A percentile compares a stretch with the other conserved stretches of the same genome.
Evolutionary conservation across 2,888 invertebrate species (phyloP).

Genomic region (Sinodicranocentrus sp.): DNA sequence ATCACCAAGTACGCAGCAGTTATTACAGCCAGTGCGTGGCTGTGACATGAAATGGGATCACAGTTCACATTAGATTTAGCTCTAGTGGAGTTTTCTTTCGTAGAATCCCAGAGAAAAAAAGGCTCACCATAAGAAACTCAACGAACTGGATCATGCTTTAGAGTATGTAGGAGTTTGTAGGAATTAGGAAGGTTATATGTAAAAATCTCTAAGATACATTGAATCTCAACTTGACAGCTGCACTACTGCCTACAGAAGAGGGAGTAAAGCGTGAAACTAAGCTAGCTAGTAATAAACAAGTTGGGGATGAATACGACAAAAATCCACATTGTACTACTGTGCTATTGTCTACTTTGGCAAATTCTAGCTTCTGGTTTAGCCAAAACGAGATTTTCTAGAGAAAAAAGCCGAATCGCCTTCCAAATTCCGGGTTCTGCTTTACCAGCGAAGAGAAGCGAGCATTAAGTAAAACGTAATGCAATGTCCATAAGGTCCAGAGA

Average conservation of each 20-base stretch:
- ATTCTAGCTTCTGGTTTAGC: too few relatives aligned
- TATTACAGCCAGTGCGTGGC: conserved; percentile 35
- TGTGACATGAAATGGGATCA: conserved; percentile 55
- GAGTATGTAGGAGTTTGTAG: not conserved
- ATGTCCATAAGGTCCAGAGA: conserved; percentile 42
- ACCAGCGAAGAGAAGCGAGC: not conserved
- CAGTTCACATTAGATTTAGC: conserved; percentile 53
- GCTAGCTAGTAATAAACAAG: conserved; percentile 35
- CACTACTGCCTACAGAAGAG: not conserved
- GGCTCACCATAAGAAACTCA: conserved; percentile 17
- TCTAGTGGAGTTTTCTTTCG: not conserved
- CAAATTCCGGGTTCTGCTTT: not conserved
- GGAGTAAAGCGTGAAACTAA: not conserved
- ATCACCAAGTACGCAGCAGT: too few relatives aligned
- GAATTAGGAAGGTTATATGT: conserved; percentile 1
- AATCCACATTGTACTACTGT: not conserved
- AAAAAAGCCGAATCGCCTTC: too few relatives aligned
- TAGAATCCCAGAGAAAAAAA: not conserved
- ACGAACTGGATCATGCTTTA: conserved; percentile 45
- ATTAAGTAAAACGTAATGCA: conserved; percentile 33
- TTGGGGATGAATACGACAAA: conserved; percentile 30
- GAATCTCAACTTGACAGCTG: conserved; percentile 14
- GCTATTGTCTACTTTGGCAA: too few relatives aligned
- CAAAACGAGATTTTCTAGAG: too few relatives aligned
- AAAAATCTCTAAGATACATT: conserved; percentile 25